A percentile compares a stretch with the other conserved stretches of the same genome.
Evolutionary conservation across 2,797 vertebrate genomes (phyloP).

Genomic region (Anguilla pacifica): DNA sequence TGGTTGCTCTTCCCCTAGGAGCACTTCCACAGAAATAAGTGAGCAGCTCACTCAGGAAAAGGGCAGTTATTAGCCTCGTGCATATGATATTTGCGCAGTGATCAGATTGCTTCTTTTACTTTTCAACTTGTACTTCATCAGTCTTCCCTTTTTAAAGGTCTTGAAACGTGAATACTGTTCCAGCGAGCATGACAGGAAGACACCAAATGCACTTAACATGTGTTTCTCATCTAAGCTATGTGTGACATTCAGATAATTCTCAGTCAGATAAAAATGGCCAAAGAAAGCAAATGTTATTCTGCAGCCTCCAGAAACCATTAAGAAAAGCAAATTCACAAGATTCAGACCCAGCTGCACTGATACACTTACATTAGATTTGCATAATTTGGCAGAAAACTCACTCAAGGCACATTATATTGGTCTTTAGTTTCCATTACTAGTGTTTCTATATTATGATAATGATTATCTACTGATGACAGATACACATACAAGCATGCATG

Average conservation of each 20-base stretch:
- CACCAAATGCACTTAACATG: background rate
- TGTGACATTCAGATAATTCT: background rate
- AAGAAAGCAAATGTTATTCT: background rate
- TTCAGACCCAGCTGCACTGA: background rate
- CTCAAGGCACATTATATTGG: no score
- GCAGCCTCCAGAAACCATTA: background rate
- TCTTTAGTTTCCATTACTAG: background rate
- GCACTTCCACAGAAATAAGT: background rate
- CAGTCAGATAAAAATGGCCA: background rate
- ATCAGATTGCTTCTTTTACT: background rate
- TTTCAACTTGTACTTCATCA: background rate
- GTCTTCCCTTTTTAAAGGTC: background rate
- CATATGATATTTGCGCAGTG: background rate
- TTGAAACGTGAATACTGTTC: background rate
- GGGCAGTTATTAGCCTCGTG: background rate
- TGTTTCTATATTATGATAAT: background rate
- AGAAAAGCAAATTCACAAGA: background rate
- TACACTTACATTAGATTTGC: no score
- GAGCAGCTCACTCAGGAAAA: background rate
- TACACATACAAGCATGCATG: no score
- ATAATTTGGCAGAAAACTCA: background rate
- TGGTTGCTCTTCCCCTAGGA: background rate
- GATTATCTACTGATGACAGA: background rate
- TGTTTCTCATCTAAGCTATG: background rate
- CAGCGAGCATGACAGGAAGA: background rate